Evolutionary conservation across 2,797 vertebrate genomes (phyloP).

Genomic region (Malacoctenus gilli): DNA sequence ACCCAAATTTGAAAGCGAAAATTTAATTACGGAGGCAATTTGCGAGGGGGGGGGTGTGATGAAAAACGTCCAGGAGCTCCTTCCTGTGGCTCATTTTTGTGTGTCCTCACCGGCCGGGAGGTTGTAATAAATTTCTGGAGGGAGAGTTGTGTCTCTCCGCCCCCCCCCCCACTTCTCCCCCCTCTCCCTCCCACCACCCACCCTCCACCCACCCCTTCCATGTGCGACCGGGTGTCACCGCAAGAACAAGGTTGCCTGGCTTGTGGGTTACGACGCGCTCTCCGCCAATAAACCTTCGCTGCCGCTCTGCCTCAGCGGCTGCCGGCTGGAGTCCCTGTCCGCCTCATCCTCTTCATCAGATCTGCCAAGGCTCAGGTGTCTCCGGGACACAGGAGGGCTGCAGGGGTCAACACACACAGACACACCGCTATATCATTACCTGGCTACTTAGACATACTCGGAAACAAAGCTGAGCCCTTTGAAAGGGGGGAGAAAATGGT

Average conservation of each 20-base stretch:
- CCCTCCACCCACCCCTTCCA: too few species aligned
- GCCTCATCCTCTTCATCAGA: constrained; percentile 83
- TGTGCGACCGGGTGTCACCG: constrained; percentile 53
- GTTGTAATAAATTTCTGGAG: constrained; percentile 28
- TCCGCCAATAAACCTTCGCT: constrained; percentile 80
- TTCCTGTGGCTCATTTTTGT: constrained; percentile 3
- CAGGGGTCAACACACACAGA: constrained; percentile 56
- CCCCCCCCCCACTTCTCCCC: too few species aligned
- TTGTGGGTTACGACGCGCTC: constrained; percentile 78
- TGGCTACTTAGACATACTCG: constrained; percentile 6
- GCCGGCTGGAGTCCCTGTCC: constrained; percentile 59
- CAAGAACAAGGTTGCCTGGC: constrained; percentile 47
- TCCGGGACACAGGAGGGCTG: constrained; percentile 85
- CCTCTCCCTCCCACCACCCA: constrained; percentile 19
- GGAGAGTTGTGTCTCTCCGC: constrained; percentile 16
- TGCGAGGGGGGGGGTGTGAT: constrained; percentile 7
- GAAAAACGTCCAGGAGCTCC: constrained; percentile 16
- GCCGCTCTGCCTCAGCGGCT: constrained; percentile 81
- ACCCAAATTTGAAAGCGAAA: constrained; percentile 24
- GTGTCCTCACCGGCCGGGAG: constrained; percentile 30
- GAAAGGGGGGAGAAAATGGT: too few species aligned
- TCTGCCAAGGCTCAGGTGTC: constrained; percentile 78
- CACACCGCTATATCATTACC: constrained; percentile 50
- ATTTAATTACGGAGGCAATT: constrained; percentile 18
- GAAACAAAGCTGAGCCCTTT: too few species aligned